Evolutionary conservation across 2,888 invertebrate genomes (phyloP), one percentile per base, ranked within the genome.

Genomic region (Ctenicera cuprea): DNA sequence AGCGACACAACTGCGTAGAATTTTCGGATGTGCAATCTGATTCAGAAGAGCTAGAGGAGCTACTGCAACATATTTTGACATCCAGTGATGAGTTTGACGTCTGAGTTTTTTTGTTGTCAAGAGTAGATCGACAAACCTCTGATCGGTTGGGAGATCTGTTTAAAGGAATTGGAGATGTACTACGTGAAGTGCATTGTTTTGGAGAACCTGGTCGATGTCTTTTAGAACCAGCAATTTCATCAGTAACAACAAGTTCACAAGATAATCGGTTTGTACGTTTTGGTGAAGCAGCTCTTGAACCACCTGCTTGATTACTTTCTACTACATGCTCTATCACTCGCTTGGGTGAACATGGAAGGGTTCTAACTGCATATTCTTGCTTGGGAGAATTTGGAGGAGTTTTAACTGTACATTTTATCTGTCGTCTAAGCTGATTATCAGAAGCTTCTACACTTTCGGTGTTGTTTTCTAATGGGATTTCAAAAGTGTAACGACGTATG

Each of bases 401-500:
- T n/a, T n/a, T n/a, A 26, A 26, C 26, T 5, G 26, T 3, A 26
- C 26, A 26, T 26, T 26, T 5, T 26, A 26, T 26, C 5, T 26
- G 26, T 26, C 26, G 26, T 26, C n/a, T n/a, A n/a, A 5, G 26
- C 5, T 26, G 26, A 26, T 26, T 26, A 41, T 2, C n/a, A 41
- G n/a, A 3, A 3, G 3, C 9, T 8, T 50, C 50, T n/a, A 3
- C 43, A 14, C 8, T 14, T 18, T 14, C 16, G 9, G 5, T 20
- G 16, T 48, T 2, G 12, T 37, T 22, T 67, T 74, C 71, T 0
- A 65, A 33, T 0, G 70, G 72, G 33, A 75, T 41, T 73, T 75
- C 75, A 63, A 75, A 73, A 41, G 66, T 70, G 37, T 75, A 75
- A 11, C 75, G 68, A n/a, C 69, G 72, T 1, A 75, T 30, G n/a